Conservation (phyloP, 2,888 invertebrate genomes). For the Limenitis camilla region DNA sequence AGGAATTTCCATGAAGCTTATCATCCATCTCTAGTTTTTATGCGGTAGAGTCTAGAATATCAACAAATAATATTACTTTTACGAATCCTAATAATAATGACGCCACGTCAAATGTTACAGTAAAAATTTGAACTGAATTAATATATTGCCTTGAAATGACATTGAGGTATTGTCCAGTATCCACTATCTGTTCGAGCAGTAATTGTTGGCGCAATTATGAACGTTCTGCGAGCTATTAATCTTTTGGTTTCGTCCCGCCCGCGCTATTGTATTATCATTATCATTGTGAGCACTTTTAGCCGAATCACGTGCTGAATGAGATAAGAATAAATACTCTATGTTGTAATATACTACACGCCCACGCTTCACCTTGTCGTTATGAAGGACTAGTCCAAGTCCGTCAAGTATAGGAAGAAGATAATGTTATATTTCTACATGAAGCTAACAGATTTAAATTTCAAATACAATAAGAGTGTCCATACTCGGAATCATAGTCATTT, state of each 20-base stretch:
- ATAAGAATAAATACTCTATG: not conserved
- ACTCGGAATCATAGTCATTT: too few relatives aligned
- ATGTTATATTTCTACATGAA: too few relatives aligned
- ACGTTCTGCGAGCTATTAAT: slow-evolving; percentile 1
- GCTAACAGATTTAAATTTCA: too few relatives aligned
- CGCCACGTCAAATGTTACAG: not conserved
- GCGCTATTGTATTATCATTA: not conserved
- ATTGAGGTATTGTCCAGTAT: slow-evolving; percentile 8
- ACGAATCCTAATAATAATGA: not conserved
- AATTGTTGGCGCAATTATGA: slow-evolving; percentile 5
- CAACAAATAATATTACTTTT: not conserved
- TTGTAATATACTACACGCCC: not conserved
- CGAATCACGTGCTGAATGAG: not conserved
- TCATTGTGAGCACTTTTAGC: not conserved
- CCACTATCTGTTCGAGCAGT: not conserved
- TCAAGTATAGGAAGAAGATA: too few relatives aligned
- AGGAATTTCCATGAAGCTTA: too few relatives aligned
- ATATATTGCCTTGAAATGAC: slow-evolving; percentile 21
- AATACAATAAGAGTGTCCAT: too few relatives aligned
- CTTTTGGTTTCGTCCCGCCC: not conserved
- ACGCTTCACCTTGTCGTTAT: not conserved
- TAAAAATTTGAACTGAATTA: slow-evolving; percentile 3
- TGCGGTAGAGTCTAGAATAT: not conserved
- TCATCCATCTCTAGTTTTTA: too few relatives aligned
- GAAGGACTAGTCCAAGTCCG: too few relatives aligned